These are phyloP conservation scores for Nansenia antarctica DNA, from an alignment of 2,113 vertebrate species.

Conservation along the genomic window DNA sequence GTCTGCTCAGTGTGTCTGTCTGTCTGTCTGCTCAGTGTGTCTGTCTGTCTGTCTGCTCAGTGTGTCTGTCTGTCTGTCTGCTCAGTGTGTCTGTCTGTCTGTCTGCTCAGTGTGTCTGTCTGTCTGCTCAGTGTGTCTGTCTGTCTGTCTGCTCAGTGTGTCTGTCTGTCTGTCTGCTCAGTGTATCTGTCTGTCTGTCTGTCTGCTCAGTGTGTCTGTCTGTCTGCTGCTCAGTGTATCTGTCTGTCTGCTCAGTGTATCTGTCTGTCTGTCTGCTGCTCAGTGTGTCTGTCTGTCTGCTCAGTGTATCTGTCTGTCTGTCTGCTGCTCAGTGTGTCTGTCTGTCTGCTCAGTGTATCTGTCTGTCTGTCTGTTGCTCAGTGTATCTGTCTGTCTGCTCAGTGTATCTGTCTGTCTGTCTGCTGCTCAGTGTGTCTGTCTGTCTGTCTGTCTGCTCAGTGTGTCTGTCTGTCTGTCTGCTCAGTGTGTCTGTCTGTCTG, in stretches of 20 bases:
- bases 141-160: constrained; percentile 36
- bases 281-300: constrained; percentile 47
- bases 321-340: constrained; percentile 25
- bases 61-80: constrained; percentile 51
- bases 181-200: constrained; percentile 54
- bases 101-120: constrained; percentile 38
- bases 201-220: constrained; percentile 38
- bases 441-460: constrained; percentile 36
- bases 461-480: constrained; percentile 51
- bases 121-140: constrained; percentile 44
- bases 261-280: constrained; percentile 56
- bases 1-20: constrained; percentile 45
- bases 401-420: constrained; percentile 52
- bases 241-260: constrained; percentile 47
- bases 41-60: constrained; percentile 51
- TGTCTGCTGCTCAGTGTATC: constrained; percentile 28
- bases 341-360: constrained; percentile 43
- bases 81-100: constrained; percentile 48
- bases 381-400: too few relatives aligned
- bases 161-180: constrained; percentile 51
- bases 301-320: constrained; percentile 49
- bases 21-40: constrained; percentile 30
- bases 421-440: constrained; percentile 38
- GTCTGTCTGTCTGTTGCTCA: too few relatives aligned
- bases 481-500: constrained; percentile 47